Conservation (phyloP, 1,140 invertebrate species). For the Trissolcus basalis region DNA sequence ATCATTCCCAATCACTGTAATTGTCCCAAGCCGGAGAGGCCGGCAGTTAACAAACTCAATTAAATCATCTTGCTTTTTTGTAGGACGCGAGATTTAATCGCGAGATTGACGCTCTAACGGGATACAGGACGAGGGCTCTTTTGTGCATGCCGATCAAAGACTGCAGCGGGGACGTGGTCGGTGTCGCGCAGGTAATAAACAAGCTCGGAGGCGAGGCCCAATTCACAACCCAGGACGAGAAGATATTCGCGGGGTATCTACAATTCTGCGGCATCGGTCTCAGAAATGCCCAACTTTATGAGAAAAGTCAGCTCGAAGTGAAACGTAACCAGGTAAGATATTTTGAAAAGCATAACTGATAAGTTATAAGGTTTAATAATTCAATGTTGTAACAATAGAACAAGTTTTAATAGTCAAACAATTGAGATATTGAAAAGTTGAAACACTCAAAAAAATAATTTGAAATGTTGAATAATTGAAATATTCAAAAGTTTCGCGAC, state of each 20-base stretch:
- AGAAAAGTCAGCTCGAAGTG: constrained; percentile 94
- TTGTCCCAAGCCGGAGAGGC: too few species aligned
- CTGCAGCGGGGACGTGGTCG: constrained; percentile 94
- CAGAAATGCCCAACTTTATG: constrained; percentile 95
- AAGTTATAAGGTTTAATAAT: too few species aligned
- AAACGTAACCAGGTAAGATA: constrained; percentile 94
- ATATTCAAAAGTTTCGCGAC: too few species aligned
- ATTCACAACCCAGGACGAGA: constrained; percentile 90
- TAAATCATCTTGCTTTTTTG: constrained; percentile 50
- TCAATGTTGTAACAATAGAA: too few species aligned
- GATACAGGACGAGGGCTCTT: constrained; percentile 93
- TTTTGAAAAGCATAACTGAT: too few species aligned
- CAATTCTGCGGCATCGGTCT: constrained; percentile 97
- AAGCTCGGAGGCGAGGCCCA: constrained; percentile 86
- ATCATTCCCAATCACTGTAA: too few species aligned
- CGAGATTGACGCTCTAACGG: constrained; percentile 93
- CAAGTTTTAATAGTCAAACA: too few species aligned
- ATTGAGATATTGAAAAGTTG: too few species aligned
- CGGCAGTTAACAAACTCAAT: neutral
- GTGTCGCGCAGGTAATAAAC: constrained; percentile 97
- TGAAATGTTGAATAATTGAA: too few species aligned
- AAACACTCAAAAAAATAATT: too few species aligned
- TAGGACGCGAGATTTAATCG: constrained; percentile 94
- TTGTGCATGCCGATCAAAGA: constrained; percentile 98
- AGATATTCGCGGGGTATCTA: constrained; percentile 93